phyloP scores from a whole-genome alignment of 2,888 invertebrate species.

The Lamellibrachia satsuma region DNA sequence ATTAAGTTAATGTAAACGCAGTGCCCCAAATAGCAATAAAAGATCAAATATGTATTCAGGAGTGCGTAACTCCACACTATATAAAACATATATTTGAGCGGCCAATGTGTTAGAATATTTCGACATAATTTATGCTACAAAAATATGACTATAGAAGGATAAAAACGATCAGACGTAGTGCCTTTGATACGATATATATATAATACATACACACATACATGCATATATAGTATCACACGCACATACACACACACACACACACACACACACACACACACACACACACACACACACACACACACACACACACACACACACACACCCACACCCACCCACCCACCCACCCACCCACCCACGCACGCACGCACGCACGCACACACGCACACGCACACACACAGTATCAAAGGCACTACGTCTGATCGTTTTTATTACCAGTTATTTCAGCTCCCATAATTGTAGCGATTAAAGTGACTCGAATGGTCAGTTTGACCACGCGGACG shows the following conservation, averaged over 20 bases:
- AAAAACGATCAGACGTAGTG: neutral
- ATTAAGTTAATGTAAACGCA: neutral
- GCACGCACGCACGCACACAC: neutral
- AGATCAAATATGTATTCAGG: neutral
- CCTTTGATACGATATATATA: no score
- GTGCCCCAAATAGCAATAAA: neutral
- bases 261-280: neutral
- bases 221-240: no score
- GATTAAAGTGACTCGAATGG: neutral
- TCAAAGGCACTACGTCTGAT: neutral
- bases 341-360: neutral
- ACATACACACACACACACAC: no score
- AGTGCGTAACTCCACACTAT: neutral
- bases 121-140: no score
- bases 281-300: neutral
- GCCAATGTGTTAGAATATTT: neutral
- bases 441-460: neutral
- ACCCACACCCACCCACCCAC: neutral
- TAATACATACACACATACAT: no score
- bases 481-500: slow-evolving; percentile 1
- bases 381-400: neutral
- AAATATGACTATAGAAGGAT: neutral
- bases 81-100: neutral
- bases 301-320: neutral
- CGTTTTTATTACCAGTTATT: neutral